Evolutionary conservation across 2,797 vertebrate species (phyloP), one percentile per base, ranked within the genome.

Genomic region (Gymnoscopelus braueri): DNA sequence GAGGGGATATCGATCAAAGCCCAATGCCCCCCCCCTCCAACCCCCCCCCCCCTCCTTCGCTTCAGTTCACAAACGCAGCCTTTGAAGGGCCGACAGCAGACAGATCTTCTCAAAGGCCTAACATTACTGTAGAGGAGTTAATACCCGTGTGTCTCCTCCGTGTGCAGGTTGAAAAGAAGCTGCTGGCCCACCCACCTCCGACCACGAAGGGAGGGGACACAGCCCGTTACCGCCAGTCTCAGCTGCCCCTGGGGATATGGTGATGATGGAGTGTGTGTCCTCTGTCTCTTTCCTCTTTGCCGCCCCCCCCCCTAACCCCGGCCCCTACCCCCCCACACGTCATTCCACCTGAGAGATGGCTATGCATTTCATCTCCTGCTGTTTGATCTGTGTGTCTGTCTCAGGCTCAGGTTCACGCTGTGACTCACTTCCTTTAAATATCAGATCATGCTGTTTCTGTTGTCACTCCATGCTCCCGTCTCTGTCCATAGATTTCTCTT

Each of bases 1-100:
- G 49, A 9, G 26, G 71, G 77, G 79, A 88, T 88, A 89, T 86
- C 75, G 86, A 91, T 92, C 88, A 90, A 87, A 84, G 86, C 65
- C 39, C n/a, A 29, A 13, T 10, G 29, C 57, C 39, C 13, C 13
- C 26, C 35, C 32, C 11, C 44, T 10, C n/a, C 5, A 3, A n/a
- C 9, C 23, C 65, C 29, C 10, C n/a, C 54, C 5, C 3, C 26
- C 11, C 11, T 8, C 63, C 60, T 69, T 78, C 72, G 62, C 84
- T 57, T 71, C 39, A 69, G 67, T 78, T 44, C 39, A 79, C 78
- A 80, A 71, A 74, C 35, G 71, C 72, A 58, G 77, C 65, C 81
- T 90, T 84, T 90, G 86, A 89, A 84, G 78, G 78, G 81, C 72
- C 8, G 39, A 44, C 39, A 50, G 61, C 39, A 9, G 83, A 77